Conservation (phyloP, 2,888 invertebrate genomes). For the Diabrotica balteata region DNA sequence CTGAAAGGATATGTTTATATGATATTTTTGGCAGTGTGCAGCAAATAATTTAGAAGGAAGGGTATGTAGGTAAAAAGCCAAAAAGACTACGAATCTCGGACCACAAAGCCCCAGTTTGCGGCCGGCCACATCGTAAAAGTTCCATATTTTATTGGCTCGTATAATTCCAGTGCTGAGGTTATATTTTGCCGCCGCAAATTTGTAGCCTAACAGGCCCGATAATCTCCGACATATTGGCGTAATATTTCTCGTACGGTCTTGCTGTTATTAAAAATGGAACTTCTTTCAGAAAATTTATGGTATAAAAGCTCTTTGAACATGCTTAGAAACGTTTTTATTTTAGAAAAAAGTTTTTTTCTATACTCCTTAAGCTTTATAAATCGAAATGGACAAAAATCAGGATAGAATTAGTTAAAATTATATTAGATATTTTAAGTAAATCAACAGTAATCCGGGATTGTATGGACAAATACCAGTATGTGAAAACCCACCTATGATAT, state of each 20-base stretch:
- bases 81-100: slow-evolving; percentile 40
- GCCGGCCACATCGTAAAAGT: slow-evolving; percentile 46
- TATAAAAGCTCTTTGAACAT: slow-evolving; percentile 2
- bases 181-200: slow-evolving; percentile 32
- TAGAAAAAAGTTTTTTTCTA: background rate
- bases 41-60: no score
- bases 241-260: slow-evolving; percentile 27
- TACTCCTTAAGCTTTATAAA: background rate
- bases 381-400: background rate
- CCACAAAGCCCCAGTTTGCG: slow-evolving; percentile 40
- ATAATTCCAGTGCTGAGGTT: slow-evolving; percentile 39
- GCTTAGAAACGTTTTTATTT: slow-evolving; percentile 6
- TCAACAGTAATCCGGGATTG: background rate
- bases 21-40: no score
- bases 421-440: background rate
- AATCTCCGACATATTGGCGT: slow-evolving; percentile 34
- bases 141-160: slow-evolving; percentile 49
- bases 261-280: slow-evolving; percentile 26
- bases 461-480: no score
- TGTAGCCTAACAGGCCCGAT: slow-evolving; percentile 30
- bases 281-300: slow-evolving; percentile 17
- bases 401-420: background rate
- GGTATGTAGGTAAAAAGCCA: no score
- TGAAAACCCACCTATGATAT: no score
- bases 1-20: no score